Evolutionary conservation across 2,113 vertebrate species (phyloP).

Genomic region (Gymnogyps californianus): DNA sequence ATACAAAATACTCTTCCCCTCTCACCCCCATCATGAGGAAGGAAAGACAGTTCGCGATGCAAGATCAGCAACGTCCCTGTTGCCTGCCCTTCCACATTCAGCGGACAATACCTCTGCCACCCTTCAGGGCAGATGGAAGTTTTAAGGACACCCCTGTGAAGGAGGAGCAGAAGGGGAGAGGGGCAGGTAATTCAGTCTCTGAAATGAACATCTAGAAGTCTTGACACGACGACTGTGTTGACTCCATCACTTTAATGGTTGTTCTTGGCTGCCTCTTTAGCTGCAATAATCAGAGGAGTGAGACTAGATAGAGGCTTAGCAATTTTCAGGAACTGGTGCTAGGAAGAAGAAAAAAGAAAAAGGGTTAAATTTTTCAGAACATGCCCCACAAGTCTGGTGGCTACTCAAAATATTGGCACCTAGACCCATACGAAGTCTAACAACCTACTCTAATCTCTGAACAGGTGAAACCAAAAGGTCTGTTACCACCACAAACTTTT

Average conservation of each 20-base stretch:
- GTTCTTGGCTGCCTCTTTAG: constrained; percentile 94
- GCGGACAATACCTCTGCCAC: background rate
- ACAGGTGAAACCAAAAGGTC: background rate
- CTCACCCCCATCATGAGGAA: background rate
- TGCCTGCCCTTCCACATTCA: background rate
- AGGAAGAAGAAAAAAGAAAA: background rate
- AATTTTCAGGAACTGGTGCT: constrained; percentile 97
- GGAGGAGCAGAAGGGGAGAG: background rate
- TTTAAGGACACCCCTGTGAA: background rate
- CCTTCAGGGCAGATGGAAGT: background rate
- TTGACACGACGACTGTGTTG: background rate
- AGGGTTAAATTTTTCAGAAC: background rate
- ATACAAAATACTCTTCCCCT: background rate
- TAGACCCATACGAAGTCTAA: background rate
- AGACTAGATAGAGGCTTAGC: constrained; percentile 95
- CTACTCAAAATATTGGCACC: background rate
- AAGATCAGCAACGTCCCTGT: background rate
- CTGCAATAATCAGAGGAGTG: constrained; percentile 93
- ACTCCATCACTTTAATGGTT: constrained; percentile 76
- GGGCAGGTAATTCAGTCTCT: background rate
- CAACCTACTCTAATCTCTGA: background rate
- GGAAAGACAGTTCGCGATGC: background rate
- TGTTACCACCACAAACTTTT: background rate
- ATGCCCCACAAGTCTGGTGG: background rate
- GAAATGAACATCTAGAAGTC: background rate